Percentiles rank a stretch among this genome's conserved stretches.
Conservation (phyloP, 2,888 invertebrate genomes). For the Copidosoma aretas region DNA sequence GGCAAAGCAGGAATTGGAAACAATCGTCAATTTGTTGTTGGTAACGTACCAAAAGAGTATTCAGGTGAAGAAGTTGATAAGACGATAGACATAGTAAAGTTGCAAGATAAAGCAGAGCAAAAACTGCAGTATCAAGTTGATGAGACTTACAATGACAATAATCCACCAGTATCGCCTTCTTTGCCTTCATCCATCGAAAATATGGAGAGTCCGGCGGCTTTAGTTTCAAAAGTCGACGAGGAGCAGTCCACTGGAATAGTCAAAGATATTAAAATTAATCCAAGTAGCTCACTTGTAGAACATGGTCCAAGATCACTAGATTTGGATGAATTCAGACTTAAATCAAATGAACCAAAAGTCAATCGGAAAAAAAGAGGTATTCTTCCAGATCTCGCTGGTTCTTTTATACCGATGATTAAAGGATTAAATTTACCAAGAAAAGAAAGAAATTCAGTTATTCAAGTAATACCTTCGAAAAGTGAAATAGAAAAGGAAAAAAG, state of each 20-base stretch:
- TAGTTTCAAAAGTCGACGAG: conserved; percentile 18
- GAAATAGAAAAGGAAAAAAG: conserved; percentile 49
- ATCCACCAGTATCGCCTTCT: background rate
- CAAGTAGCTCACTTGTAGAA: conserved; percentile 59
- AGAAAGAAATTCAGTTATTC: conserved; percentile 52
- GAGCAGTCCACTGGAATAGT: conserved; percentile 45
- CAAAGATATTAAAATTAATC: conserved; percentile 56
- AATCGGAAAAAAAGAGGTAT: conserved; percentile 25
- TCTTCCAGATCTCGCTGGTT: conserved; percentile 11
- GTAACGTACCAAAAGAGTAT: conserved; percentile 70
- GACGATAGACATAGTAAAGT: background rate
- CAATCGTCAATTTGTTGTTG: conserved; percentile 70
- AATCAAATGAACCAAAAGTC: background rate
- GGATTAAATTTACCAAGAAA: conserved; percentile 10
- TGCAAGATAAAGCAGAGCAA: conserved; percentile 16
- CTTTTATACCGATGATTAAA: conserved; percentile 8
- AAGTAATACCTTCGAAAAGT: conserved; percentile 55
- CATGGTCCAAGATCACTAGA: conserved; percentile 60
- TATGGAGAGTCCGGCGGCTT: conserved; percentile 23
- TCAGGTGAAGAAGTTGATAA: conserved; percentile 39
- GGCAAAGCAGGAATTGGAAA: conserved; percentile 41
- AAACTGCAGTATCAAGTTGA: background rate
- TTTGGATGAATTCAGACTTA: too few relatives aligned
- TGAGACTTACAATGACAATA: conserved; percentile 34
- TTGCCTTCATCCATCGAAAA: background rate